A percentile compares a stretch with the other conserved stretches of the same genome.
phyloP scores from a whole-genome alignment of 2,797 vertebrate genomes.

The Acanthis flammea region DNA sequence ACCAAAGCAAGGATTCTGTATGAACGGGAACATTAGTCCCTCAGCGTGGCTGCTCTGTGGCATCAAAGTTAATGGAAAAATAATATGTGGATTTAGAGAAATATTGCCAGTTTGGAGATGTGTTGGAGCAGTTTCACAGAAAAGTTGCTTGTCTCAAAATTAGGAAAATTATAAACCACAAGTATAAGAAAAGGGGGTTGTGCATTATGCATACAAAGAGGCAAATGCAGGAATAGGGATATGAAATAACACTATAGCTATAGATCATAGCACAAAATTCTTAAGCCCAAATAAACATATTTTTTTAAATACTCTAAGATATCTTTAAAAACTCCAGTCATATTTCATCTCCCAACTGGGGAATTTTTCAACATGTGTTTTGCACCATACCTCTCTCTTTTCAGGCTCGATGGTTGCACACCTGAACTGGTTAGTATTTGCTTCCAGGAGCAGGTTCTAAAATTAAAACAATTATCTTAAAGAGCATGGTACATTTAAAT shows the following conservation, averaged over 20 bases:
- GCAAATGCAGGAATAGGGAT: not conserved
- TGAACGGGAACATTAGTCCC: not conserved
- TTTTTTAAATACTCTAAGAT: not conserved
- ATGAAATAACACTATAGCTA: not conserved
- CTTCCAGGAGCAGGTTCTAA: constrained; percentile 83
- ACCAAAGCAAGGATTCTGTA: not conserved
- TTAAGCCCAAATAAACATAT: not conserved
- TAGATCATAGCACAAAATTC: not conserved
- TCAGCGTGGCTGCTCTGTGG: not conserved
- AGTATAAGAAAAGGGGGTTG: not conserved
- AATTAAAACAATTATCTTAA: not conserved
- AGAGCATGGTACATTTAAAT: not conserved
- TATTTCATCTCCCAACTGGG: not conserved
- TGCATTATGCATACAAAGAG: not conserved
- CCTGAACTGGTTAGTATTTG: constrained; percentile 77
- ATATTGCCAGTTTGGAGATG: not conserved
- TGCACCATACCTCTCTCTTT: constrained; percentile 51
- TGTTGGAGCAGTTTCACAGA: not conserved
- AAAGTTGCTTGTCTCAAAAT: not conserved
- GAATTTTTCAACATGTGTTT: not conserved
- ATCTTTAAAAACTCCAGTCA: not conserved
- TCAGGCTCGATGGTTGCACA: constrained; percentile 78
- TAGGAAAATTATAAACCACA: not conserved
- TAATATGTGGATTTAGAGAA: not conserved
- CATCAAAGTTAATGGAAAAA: constrained; percentile 11